A percentile compares a stretch with the other conserved stretches of the same genome.
phyloP scores from a whole-genome alignment of 23 tunicate species.

The Trididemnum clinides region DNA sequence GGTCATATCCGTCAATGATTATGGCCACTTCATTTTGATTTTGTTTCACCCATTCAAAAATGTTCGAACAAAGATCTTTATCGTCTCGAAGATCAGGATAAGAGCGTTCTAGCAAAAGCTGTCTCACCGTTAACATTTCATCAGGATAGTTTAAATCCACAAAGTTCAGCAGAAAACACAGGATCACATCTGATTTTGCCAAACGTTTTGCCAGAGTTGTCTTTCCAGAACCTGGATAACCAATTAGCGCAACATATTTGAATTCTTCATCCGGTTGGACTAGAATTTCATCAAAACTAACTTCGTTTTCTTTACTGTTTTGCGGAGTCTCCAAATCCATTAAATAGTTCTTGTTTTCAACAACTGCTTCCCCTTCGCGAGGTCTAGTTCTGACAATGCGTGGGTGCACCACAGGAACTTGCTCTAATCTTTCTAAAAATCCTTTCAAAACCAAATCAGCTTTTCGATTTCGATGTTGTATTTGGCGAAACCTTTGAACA shows the following conservation, averaged over 20 bases:
- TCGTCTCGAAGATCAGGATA: constrained; percentile 25
- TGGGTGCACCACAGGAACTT: constrained; percentile 31
- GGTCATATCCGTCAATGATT: constrained; percentile 41
- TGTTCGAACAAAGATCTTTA: neutral
- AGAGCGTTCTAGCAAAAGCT: neutral
- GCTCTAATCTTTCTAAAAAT: neutral
- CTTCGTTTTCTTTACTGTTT: neutral
- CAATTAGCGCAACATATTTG: constrained; percentile 9
- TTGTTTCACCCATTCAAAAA: constrained; percentile 19
- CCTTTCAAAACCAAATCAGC: constrained; percentile 3
- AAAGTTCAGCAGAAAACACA: constrained; percentile 10
- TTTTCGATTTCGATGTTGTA: neutral
- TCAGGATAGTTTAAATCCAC: constrained; percentile 18
- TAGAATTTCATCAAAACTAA: neutral
- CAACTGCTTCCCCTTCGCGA: neutral
- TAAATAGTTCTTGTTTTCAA: neutral
- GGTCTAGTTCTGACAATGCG: neutral
- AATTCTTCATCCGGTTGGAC: neutral
- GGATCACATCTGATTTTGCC: neutral
- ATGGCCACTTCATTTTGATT: constrained; percentile 20
- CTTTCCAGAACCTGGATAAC: constrained; percentile 42
- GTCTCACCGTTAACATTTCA: neutral
- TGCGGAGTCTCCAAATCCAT: neutral
- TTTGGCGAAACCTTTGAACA: no score
- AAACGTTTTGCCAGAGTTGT: constrained; percentile 24